Base-by-base conservation (phyloP, 2,888 invertebrate genomes). In the Crossocerus cetratus region DNA sequence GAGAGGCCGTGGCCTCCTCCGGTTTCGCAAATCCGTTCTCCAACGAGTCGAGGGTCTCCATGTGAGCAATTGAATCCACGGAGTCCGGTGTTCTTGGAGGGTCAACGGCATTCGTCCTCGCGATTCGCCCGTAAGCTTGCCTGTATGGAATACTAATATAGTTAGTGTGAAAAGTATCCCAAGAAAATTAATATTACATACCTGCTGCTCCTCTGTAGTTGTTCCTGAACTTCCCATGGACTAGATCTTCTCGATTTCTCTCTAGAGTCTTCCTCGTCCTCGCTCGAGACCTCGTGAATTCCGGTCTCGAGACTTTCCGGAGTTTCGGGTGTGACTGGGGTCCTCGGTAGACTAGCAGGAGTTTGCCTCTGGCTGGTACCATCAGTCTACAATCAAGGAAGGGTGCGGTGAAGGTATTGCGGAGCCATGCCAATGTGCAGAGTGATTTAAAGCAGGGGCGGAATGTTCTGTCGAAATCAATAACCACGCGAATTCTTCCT, bases 1-100 rank as follows among this genome's bases (percentile, higher is more conserved):
- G 91, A 2, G 90, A 89, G 16, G 87, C 84, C 5, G 87, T 80
- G 21, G 84, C 81, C 68, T 87, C 88, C 55, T 87, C 84, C 23
- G 81, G 80, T 13, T 74, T 82, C 14, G 65, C 69, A 53, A 83
- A 87, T 58, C 81, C 85, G 42, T 85, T 84, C 64, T 87, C 87
- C 63, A 86, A 57, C 0, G 86, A 84, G 56, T 87, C 84, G 32
- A 86, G 66, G 21, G 81, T 84, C 22, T 85, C 86, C 16, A 82
- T 54, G 11, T 70, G 80, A 49, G 80, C 82, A 8, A 83, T 69
- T 1, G 83, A 83, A 20, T 87, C 83, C 67, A 82, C 77, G 4
- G 88, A 87, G 45, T 89, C 87, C 2, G 87, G 86, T 16, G 84
- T 85, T 60, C 77, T 81, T 8, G 86, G 81, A 20, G 81, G 81